Percentiles rank a stretch among this genome's conserved stretches.
These are phyloP conservation scores for Hesperophylax magnus DNA, from an alignment of 1,140 invertebrate species.

Conservation along the genomic window DNA sequence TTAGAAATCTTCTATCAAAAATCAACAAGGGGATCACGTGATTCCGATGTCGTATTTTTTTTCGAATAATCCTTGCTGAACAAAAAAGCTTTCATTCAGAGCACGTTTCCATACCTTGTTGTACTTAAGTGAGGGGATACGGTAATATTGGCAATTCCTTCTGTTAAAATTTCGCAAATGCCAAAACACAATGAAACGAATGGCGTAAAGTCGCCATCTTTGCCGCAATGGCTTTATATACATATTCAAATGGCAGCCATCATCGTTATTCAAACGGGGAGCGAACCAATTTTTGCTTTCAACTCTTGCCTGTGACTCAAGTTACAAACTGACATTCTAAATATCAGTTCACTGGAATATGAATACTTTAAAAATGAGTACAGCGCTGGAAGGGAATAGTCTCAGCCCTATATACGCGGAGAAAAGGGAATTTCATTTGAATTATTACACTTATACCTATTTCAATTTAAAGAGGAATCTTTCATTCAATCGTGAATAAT, in stretches of 20 bases:
- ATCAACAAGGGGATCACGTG: background rate
- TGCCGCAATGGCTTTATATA: slow-evolving; percentile 34
- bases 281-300: slow-evolving; percentile 18
- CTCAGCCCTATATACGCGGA: no score
- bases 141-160: slow-evolving; percentile 36
- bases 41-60: slow-evolving; percentile 9
- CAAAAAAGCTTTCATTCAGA: slow-evolving; percentile 30
- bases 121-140: slow-evolving; percentile 33
- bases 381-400: no score
- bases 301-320: background rate
- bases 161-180: slow-evolving; percentile 29
- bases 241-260: slow-evolving; percentile 31
- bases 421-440: no score
- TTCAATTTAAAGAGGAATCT: no score
- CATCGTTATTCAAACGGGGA: slow-evolving; percentile 20
- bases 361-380: no score
- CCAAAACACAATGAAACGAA: slow-evolving; percentile 34
- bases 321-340: slow-evolving; percentile 10
- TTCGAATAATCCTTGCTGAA: background rate
- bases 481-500: no score
- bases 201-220: slow-evolving; percentile 30
- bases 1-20: background rate
- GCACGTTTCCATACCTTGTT: slow-evolving; percentile 32
- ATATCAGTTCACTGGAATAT: background rate
- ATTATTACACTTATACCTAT: no score